These are phyloP conservation scores for Pangasius macronema DNA, from an alignment of 2,797 vertebrate species.

Conservation along the genomic window DNA sequence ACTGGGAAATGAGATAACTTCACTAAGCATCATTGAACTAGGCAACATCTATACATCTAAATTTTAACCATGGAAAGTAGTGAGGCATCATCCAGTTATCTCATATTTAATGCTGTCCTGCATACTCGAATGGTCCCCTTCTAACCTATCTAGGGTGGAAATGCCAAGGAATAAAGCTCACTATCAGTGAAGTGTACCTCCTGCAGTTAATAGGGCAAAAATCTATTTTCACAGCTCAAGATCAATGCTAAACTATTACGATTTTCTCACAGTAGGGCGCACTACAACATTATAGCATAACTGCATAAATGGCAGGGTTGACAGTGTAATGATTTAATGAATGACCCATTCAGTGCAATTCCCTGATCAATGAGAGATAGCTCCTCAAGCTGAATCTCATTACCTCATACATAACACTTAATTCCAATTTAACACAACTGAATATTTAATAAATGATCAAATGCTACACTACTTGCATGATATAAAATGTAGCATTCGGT, in stretches of 20 bases:
- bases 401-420: constrained; percentile 21
- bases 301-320: constrained; percentile 24
- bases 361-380: constrained; percentile 50
- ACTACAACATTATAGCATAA: constrained; percentile 14
- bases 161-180: constrained; percentile 44
- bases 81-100: constrained; percentile 12
- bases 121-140: constrained; percentile 32
- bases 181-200: constrained; percentile 44
- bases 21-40: background rate
- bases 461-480: constrained; percentile 32
- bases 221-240: constrained; percentile 36
- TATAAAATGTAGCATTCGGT: constrained; percentile 16
- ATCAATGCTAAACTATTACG: constrained; percentile 42
- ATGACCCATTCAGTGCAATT: constrained; percentile 30
- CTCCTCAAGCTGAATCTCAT: constrained; percentile 28
- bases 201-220: constrained; percentile 38
- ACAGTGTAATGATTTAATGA: constrained; percentile 35
- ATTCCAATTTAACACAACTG: constrained; percentile 15
- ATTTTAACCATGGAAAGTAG: constrained; percentile 28
- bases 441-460: constrained; percentile 29
- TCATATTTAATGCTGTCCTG: constrained; percentile 35
- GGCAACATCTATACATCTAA: background rate
- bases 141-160: constrained; percentile 45
- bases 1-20: background rate
- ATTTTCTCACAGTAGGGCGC: constrained; percentile 2